phyloP scores from a whole-genome alignment of 2,113 vertebrate species.

The Toxotes jaculatrix region DNA sequence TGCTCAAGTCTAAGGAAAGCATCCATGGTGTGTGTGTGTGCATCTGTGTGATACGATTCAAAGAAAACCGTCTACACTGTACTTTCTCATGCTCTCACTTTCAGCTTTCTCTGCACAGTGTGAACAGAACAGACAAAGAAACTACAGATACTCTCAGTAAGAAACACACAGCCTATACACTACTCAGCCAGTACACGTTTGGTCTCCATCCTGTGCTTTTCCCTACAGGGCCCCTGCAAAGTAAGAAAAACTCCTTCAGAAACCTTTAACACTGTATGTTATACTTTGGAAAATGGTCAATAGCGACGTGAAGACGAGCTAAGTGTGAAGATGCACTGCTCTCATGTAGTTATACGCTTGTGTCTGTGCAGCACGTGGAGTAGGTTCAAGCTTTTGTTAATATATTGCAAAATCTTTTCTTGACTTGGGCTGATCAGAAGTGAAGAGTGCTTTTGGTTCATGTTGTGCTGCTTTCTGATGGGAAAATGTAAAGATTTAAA shows the following conservation, averaged over 20 bases:
- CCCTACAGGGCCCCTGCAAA: not conserved
- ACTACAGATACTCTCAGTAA: not conserved
- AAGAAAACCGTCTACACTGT: not conserved
- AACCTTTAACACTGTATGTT: not conserved
- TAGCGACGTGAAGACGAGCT: not conserved
- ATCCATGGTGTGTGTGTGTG: not conserved
- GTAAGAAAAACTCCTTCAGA: not conserved
- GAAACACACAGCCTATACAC: not conserved
- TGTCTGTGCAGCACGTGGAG: not conserved
- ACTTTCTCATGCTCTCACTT: not conserved
- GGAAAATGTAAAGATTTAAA: not conserved
- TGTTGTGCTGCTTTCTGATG: not conserved
- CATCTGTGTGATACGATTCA: not conserved
- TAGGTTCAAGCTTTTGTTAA: not conserved
- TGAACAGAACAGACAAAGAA: not conserved
- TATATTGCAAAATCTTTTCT: not conserved
- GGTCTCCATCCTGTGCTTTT: not conserved
- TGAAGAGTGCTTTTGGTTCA: not conserved
- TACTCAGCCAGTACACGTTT: not conserved
- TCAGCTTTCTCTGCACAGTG: not conserved
- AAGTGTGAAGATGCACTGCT: not conserved
- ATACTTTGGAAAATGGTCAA: not conserved
- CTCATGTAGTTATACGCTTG: not conserved
- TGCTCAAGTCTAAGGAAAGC: not conserved
- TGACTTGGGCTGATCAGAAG: not conserved